Base-by-base conservation (phyloP, 1,140 invertebrate genomes). In the Laupala kohalensis region DNA sequence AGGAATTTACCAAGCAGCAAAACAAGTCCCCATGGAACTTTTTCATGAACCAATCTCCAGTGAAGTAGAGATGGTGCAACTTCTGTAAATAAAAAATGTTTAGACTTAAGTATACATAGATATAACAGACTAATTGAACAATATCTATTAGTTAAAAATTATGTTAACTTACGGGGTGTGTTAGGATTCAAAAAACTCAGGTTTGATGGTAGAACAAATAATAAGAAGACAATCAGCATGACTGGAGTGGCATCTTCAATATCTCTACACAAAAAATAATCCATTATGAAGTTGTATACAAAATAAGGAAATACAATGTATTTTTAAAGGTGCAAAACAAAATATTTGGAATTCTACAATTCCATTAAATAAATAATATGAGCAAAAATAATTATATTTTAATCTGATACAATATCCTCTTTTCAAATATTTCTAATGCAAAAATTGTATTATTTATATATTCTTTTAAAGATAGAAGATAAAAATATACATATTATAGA, bases 211-310 rank as follows among this genome's bases (percentile, higher is more conserved):
- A 95, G 80, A 13, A 93, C 79, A 78, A 95, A 95, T 76, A 95
- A 86, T 19, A 94, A 81, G 37, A 94, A 83, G 4, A 91, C 90
- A 1, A 95, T 85, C 65, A 90, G 86, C 74, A 93, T 88, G 0
- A 91, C 94, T 0, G 92, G 89, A 24, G 91, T 93, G 0, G 92
- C 92, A 77, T 95, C 93, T 75, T 91, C 89, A 28, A 92, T 86
- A 72, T 84, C 82, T 77, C 89, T 90, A 77, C 4, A 82, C 84
- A 73, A 73, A 73, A 75, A 75, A n/a, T n/a, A n/a, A n/a, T n/a
- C n/a, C n/a, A n/a, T n/a, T n/a, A n/a, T n/a, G n/a, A n/a, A n/a
- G n/a, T n/a, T n/a, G n/a, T n/a, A n/a, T n/a, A n/a, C n/a, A n/a
- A n/a, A n/a, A n/a, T n/a, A n/a, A n/a, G n/a, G n/a, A n/a, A n/a